These are phyloP conservation scores for Conopomorpha cramerella DNA, from an alignment of 1,140 invertebrate species.

Conservation along the genomic window DNA sequence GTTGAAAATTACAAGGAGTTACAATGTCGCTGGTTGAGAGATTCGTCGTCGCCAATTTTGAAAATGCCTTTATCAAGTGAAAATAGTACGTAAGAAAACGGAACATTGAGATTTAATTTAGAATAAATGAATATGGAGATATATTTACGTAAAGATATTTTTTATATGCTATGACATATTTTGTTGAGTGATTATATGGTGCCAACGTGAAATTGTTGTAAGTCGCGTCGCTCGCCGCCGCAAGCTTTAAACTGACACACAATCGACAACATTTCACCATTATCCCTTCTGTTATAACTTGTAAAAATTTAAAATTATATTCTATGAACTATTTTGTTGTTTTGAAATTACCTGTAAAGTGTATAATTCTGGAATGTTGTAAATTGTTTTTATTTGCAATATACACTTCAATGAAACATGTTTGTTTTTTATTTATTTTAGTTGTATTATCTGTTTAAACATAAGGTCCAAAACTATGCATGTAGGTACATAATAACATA, in stretches of 20 bases:
- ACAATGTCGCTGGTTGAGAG: too few relatives aligned
- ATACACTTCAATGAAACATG: constrained; percentile 1
- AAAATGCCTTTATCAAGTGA: too few relatives aligned
- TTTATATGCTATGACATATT: constrained; percentile 47
- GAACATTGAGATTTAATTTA: constrained; percentile 54
- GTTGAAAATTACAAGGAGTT: too few relatives aligned
- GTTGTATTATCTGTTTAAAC: too few relatives aligned
- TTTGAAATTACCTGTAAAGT: too few relatives aligned
- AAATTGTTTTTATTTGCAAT: too few relatives aligned
- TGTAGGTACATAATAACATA: too few relatives aligned
- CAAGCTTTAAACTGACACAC: constrained; percentile 33
- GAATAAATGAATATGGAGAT: constrained; percentile 39
- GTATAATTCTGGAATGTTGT: too few relatives aligned
- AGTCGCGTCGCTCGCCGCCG: constrained; percentile 23
- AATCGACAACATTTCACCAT: neutral
- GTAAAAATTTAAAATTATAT: constrained; percentile 3
- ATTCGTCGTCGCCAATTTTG: too few relatives aligned
- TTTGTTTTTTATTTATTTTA: neutral
- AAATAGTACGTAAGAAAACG: constrained; percentile 33
- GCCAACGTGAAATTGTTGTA: constrained; percentile 59
- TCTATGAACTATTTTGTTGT: constrained; percentile 1
- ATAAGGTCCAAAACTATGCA: too few relatives aligned
- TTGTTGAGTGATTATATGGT: constrained; percentile 53
- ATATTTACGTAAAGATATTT: constrained; percentile 52
- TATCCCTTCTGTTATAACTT: too few relatives aligned